Conservation (phyloP, 2,888 invertebrate species). For the Peribatodes rhomboidaria region DNA sequence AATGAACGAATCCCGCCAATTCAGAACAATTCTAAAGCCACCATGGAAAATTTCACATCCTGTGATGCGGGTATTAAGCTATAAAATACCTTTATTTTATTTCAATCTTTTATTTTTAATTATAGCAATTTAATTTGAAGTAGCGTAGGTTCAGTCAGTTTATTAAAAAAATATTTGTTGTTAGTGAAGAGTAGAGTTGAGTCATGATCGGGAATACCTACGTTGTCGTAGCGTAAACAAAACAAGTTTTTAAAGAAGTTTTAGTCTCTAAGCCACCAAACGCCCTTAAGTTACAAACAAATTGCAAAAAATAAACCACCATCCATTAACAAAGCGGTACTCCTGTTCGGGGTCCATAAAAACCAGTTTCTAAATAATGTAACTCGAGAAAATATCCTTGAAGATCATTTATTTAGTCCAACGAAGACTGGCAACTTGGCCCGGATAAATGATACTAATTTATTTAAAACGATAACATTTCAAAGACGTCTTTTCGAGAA, state of each 20-base stretch:
- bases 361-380: slow-evolving; percentile 52
- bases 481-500: slow-evolving; percentile 62
- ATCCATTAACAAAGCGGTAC: slow-evolving; percentile 28
- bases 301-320: slow-evolving; percentile 27
- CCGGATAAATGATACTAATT: slow-evolving; percentile 71
- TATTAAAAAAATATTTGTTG: neutral
- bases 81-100: slow-evolving; percentile 38
- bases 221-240: neutral
- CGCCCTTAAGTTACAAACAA: slow-evolving; percentile 23
- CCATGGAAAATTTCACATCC: slow-evolving; percentile 82
- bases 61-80: slow-evolving; percentile 49
- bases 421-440: slow-evolving; percentile 58
- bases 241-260: neutral
- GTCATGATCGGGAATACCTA: too few species aligned
- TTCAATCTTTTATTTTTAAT: slow-evolving; percentile 52
- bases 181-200: neutral
- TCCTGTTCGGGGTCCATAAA: slow-evolving; percentile 54
- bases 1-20: slow-evolving; percentile 64
- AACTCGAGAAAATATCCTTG: slow-evolving; percentile 62
- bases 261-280: neutral
- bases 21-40: slow-evolving; percentile 62
- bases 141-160: slow-evolving; percentile 6
- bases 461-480: slow-evolving; percentile 74
- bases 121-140: slow-evolving; percentile 10
- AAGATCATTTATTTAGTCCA: slow-evolving; percentile 66